Conservation (phyloP, 2,797 vertebrate species). For the Gambelia wislizenii region DNA sequence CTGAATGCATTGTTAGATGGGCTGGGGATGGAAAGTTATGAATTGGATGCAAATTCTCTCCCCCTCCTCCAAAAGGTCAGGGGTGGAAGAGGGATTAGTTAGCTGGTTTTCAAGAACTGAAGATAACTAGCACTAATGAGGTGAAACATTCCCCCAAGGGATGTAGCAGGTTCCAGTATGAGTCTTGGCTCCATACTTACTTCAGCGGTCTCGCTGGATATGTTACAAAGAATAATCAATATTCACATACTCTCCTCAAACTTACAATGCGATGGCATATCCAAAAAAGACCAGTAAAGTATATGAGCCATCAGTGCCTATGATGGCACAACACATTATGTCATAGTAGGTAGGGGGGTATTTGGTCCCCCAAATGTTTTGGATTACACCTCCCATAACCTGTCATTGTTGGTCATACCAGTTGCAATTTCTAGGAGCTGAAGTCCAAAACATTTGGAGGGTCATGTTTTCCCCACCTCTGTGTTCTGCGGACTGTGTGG, state of each 20-base stretch:
- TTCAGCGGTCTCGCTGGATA: background rate
- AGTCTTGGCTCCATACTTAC: background rate
- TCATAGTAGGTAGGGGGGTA: too few relatives aligned
- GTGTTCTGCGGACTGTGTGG: background rate
- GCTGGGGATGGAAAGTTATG: background rate
- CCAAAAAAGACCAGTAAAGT: background rate
- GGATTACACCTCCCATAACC: background rate
- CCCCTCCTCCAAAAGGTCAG: background rate
- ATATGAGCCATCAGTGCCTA: background rate
- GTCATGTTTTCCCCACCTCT: background rate
- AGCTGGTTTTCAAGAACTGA: background rate
- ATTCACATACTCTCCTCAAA: background rate
- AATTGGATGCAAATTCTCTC: background rate
- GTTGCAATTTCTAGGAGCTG: background rate
- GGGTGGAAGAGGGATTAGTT: background rate
- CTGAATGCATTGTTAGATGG: background rate
- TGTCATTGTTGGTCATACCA: too few relatives aligned
- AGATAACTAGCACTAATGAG: background rate
- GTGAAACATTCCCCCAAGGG: background rate
- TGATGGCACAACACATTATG: background rate
- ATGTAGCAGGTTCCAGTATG: slow-evolving; percentile 10
- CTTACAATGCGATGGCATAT: background rate
- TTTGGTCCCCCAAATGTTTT: background rate
- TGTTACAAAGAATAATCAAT: background rate
- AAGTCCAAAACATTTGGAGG: background rate